Evolutionary conservation across 64 coral and sea anemone species (phyloP).

Genomic region (Cladopsammia gracilis): DNA sequence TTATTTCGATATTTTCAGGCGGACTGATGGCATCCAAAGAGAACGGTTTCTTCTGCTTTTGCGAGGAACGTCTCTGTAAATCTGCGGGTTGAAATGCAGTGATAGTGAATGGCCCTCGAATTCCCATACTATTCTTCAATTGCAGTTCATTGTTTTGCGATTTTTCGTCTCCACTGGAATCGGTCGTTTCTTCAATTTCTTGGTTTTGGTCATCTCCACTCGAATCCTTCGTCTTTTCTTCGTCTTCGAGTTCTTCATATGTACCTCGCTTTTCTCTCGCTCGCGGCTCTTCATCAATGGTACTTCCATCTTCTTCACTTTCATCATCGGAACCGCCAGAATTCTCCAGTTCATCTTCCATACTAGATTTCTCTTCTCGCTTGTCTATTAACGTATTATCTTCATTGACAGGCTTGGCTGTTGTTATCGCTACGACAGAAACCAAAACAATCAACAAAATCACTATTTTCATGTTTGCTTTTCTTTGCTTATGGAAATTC

Average conservation of each 20-base stretch:
- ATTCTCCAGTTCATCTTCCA: slow-evolving; percentile 7
- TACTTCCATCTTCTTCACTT: slow-evolving; percentile 36
- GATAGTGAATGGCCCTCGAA: slow-evolving; percentile 28
- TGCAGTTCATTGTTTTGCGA: background rate
- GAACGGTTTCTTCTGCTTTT: background rate
- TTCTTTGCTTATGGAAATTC: background rate
- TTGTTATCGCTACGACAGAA: background rate
- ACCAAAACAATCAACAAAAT: background rate
- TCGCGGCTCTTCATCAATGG: slow-evolving; percentile 20
- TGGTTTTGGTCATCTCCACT: slow-evolving; percentile 15
- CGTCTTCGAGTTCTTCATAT: background rate
- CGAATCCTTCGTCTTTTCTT: background rate
- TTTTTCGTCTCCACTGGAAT: background rate
- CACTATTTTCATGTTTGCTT: slow-evolving; percentile 2
- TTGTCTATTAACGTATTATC: background rate
- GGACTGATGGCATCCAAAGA: slow-evolving; percentile 11
- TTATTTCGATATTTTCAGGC: slow-evolving; percentile 32
- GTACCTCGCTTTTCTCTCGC: slow-evolving; percentile 9
- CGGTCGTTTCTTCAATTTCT: background rate
- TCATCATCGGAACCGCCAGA: slow-evolving; percentile 5
- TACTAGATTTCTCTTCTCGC: background rate
- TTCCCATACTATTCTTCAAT: slow-evolving; percentile 24
- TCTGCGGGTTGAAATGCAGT: background rate
- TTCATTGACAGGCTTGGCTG: slow-evolving; percentile 14
- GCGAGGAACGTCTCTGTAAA: background rate